Base-by-base conservation (phyloP, 2,113 vertebrate species). In the Puntigrus tetrazona region DNA sequence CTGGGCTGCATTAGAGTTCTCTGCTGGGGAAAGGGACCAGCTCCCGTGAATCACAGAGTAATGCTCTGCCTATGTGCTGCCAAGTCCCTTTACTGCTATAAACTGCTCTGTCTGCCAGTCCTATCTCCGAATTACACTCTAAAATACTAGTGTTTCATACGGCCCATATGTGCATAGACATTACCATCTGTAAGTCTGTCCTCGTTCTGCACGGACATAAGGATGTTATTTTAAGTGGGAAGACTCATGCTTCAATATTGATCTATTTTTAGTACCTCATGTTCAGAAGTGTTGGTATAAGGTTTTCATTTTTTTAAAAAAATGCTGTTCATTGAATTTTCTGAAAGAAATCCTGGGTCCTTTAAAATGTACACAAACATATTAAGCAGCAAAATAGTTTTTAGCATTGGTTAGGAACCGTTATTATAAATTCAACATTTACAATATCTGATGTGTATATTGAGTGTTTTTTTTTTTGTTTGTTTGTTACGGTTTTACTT, bases 1-100 rank as follows among this genome's bases (percentile, higher is more conserved):
- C 67, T 61, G 75, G 36, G 47, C 57, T 63, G 75, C 43, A 14
- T 61, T 79, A 43, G 55, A 79, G 41, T 75, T 65, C 25, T 34
- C 63, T 82, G 52, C 43, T 36, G 38, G 72, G 74, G 52, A 78
- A 57, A 50, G 38, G 11, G n/a, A 27, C 41, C 36, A 29, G 43
- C 77, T 81, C 69, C 13, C 5, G 78, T 82, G 63, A 82, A 65
- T 78, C 73, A 27, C 79, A 73, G 74, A 83, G 52, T 85, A 85
- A 87, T 85, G 79, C 65, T 79, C 59, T 25, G 25, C 73, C 25
- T 59, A 31, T 61, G 29, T 29, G 0, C 84, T 87, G 87, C 86
- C 73, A 84, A 76, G 82, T 89, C 89, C 86, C 90, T 91, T 90
- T 85, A 90, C 88, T 88, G 88, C 88, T 43, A 18, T 11, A 43